These are phyloP conservation scores for Siphlonurus alternatus DNA, from an alignment of 2,888 invertebrate genomes.

Conservation along the genomic window DNA sequence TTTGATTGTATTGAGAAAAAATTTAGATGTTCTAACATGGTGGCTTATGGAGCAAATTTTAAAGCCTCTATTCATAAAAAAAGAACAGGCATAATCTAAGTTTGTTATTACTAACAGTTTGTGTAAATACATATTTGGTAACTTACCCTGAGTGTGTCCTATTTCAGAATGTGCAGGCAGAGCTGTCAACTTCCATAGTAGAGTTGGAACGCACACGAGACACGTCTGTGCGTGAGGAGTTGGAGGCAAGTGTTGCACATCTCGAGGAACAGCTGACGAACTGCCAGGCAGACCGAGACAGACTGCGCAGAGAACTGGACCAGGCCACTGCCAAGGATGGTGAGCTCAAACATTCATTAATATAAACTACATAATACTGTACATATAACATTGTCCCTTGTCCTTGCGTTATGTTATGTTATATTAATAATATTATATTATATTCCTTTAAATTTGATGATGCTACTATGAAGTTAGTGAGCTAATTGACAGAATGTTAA, in stretches of 20 bases:
- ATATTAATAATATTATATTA: neutral
- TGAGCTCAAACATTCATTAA: constrained; percentile 11
- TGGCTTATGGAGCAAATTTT: too few relatives aligned
- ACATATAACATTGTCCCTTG: neutral
- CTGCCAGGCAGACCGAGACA: constrained; percentile 20
- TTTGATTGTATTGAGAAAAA: too few relatives aligned
- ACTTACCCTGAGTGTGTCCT: too few relatives aligned
- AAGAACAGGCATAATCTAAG: too few relatives aligned
- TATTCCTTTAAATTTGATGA: too few relatives aligned
- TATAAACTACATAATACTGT: neutral
- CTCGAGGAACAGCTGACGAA: neutral
- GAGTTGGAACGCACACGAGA: constrained; percentile 16
- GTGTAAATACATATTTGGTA: too few relatives aligned
- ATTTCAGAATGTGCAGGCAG: constrained; percentile 12
- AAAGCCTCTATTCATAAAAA: too few relatives aligned
- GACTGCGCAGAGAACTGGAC: constrained; percentile 22
- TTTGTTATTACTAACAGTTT: too few relatives aligned
- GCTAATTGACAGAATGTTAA: neutral
- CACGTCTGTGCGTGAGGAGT: neutral
- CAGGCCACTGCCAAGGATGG: constrained; percentile 25
- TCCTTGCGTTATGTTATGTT: neutral
- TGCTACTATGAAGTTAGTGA: too few relatives aligned
- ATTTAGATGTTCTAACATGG: too few relatives aligned
- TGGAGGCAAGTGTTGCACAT: neutral
- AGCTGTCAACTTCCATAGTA: constrained; percentile 11